These are phyloP conservation scores for Malurus splendens DNA, from an alignment of 2,797 vertebrate genomes.

Conservation along the genomic window DNA sequence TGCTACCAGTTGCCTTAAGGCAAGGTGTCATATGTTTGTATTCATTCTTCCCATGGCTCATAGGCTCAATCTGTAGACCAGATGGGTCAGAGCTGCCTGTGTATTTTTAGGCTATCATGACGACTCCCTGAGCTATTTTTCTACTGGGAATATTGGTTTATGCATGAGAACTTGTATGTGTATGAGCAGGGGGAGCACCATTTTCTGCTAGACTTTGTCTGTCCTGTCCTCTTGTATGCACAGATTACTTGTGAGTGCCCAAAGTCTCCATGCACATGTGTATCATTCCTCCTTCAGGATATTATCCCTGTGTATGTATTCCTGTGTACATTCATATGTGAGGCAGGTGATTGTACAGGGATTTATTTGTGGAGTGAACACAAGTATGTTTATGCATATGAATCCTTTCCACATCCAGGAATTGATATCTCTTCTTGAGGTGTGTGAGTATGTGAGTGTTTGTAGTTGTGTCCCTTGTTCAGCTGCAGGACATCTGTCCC, in stretches of 20 bases:
- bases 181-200: background rate
- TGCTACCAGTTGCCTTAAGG: slow-evolving; percentile 19
- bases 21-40: slow-evolving; percentile 18
- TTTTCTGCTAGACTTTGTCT: background rate
- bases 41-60: slow-evolving; percentile 6
- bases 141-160: background rate
- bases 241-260: rapidly evolving
- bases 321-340: background rate
- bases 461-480: background rate
- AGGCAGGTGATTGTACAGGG: background rate
- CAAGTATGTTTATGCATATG: rapidly evolving
- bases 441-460: background rate
- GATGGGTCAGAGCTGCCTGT: slow-evolving; percentile 1
- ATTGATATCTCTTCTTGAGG: background rate
- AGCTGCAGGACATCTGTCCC: background rate
- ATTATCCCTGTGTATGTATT: background rate
- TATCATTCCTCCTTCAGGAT: background rate
- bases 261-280: background rate
- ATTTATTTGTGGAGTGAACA: background rate
- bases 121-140: background rate
- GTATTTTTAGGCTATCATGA: slow-evolving; percentile 14
- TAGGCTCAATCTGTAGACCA: background rate
- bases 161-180: background rate
- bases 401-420: background rate
- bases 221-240: background rate